Percentiles rank a stretch among this genome's conserved stretches.
phyloP scores from a whole-genome alignment of 2,797 vertebrate species.

The Xenopus petersii region DNA sequence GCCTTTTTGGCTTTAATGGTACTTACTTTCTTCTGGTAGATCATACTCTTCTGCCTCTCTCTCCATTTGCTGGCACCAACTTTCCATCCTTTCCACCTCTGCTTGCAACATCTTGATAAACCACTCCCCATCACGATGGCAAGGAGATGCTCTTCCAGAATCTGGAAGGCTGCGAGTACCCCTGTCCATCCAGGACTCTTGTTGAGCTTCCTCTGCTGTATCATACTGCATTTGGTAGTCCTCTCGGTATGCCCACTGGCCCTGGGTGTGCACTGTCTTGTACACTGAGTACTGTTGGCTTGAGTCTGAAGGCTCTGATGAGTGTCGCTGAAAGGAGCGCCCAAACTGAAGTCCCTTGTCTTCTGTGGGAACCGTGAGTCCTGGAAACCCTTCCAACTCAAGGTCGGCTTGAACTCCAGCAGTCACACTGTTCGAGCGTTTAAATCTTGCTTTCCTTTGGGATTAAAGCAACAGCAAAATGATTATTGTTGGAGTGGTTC shows the following conservation, averaged over 20 bases:
- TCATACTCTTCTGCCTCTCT: slow-evolving; percentile 92
- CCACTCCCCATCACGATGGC: slow-evolving; percentile 92
- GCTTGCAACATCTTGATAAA: slow-evolving; percentile 93
- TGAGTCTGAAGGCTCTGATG: slow-evolving; percentile 87
- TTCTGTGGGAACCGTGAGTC: slow-evolving; percentile 83
- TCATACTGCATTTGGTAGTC: slow-evolving; percentile 84
- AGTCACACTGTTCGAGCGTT: slow-evolving; percentile 97
- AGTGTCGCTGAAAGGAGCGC: slow-evolving; percentile 92
- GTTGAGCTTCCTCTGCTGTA: slow-evolving; percentile 68
- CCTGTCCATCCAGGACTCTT: slow-evolving; percentile 76
- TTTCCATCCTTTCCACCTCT: slow-evolving; percentile 96
- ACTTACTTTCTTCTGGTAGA: slow-evolving; percentile 88
- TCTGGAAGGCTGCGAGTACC: slow-evolving; percentile 93
- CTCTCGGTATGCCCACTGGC: slow-evolving; percentile 96
- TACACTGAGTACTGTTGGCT: slow-evolving; percentile 88
- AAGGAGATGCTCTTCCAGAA: slow-evolving; percentile 90
- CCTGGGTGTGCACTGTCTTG: slow-evolving; percentile 97
- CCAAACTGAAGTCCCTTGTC: slow-evolving; percentile 96
- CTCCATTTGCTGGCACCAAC: slow-evolving; percentile 98
- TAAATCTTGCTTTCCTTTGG: slow-evolving; percentile 88
- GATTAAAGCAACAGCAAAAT: slow-evolving; percentile 9
- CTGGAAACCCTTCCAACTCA: slow-evolving; percentile 87
- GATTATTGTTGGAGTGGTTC: too few relatives aligned
- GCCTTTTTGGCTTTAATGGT: too few relatives aligned
- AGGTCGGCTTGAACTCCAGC: slow-evolving; percentile 96